Percentiles rank a stretch among this genome's conserved stretches.
Evolutionary conservation across 2,888 invertebrate genomes (phyloP).

Genomic region (Apamea crenata): DNA sequence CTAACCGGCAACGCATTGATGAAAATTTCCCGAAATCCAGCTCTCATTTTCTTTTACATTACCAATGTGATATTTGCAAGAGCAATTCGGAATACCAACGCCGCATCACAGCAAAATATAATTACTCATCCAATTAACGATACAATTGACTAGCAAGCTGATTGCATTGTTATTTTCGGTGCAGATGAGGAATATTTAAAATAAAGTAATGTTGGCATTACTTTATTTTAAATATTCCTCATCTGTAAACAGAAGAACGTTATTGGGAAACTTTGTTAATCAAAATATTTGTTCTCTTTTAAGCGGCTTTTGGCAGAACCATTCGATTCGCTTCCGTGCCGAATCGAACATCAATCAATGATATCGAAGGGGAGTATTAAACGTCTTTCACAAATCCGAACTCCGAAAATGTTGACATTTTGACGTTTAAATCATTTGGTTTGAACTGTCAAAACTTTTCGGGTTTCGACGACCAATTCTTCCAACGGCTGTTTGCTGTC

Average conservation of each 20-base stretch:
- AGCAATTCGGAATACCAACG: slow-evolving; percentile 37
- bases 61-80: slow-evolving; percentile 32
- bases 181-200: too few species aligned
- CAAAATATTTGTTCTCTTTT: not conserved
- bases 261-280: slow-evolving; percentile 3
- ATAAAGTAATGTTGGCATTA: too few species aligned
- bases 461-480: not conserved
- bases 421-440: not conserved
- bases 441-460: not conserved
- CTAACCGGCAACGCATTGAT: not conserved
- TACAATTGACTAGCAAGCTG: slow-evolving; percentile 28
- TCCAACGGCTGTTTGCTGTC: not conserved
- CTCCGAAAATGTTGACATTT: not conserved
- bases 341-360: not conserved
- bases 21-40: not conserved
- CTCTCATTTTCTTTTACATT: slow-evolving; percentile 31
- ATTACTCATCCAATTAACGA: slow-evolving; percentile 57
- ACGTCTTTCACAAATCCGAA: not conserved
- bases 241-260: slow-evolving; percentile 6
- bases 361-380: not conserved
- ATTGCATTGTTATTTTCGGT: slow-evolving; percentile 52
- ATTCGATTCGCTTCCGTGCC: not conserved
- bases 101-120: slow-evolving; percentile 48
- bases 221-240: slow-evolving; percentile 40
- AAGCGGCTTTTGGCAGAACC: not conserved